Percentiles rank a stretch among this genome's conserved stretches.
These are phyloP conservation scores for Hemicrepidius hirtus DNA, from an alignment of 2,888 invertebrate genomes.

Conservation along the genomic window DNA sequence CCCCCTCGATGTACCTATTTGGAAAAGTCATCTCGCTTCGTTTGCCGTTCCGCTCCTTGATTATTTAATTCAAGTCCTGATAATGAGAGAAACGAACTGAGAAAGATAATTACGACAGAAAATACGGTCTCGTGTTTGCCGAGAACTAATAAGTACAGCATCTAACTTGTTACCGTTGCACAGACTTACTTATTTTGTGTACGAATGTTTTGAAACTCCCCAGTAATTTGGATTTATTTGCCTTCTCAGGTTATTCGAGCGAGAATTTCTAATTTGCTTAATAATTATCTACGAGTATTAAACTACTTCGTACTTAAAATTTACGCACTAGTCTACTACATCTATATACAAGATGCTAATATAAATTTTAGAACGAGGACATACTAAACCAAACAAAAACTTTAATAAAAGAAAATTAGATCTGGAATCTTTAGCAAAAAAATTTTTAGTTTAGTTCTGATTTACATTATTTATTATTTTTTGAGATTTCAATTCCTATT, in stretches of 20 bases:
- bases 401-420: too few species aligned
- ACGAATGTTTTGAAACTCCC: slow-evolving; percentile 52
- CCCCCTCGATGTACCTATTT: slow-evolving; percentile 63
- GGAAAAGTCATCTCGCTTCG: slow-evolving; percentile 70
- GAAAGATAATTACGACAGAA: slow-evolving; percentile 70
- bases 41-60: slow-evolving; percentile 71
- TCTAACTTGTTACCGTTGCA: slow-evolving; percentile 55
- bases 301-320: slow-evolving; percentile 42
- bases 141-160: slow-evolving; percentile 56
- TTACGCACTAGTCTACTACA: slow-evolving; percentile 5
- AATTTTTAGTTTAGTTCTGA: too few species aligned
- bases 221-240: slow-evolving; percentile 56
- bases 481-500: too few species aligned
- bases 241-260: slow-evolving; percentile 43
- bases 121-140: slow-evolving; percentile 66
- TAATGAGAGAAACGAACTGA: slow-evolving; percentile 71
- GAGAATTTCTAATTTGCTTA: slow-evolving; percentile 54
- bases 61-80: slow-evolving; percentile 71
- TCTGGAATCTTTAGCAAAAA: too few species aligned
- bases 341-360: too few species aligned
- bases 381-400: too few species aligned
- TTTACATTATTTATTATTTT: too few species aligned
- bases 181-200: slow-evolving; percentile 55
- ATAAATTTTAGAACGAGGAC: too few species aligned
- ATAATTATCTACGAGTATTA: slow-evolving; percentile 47